phyloP scores from a whole-genome alignment of 2,888 invertebrate species.

The Dasypolia templi region DNA sequence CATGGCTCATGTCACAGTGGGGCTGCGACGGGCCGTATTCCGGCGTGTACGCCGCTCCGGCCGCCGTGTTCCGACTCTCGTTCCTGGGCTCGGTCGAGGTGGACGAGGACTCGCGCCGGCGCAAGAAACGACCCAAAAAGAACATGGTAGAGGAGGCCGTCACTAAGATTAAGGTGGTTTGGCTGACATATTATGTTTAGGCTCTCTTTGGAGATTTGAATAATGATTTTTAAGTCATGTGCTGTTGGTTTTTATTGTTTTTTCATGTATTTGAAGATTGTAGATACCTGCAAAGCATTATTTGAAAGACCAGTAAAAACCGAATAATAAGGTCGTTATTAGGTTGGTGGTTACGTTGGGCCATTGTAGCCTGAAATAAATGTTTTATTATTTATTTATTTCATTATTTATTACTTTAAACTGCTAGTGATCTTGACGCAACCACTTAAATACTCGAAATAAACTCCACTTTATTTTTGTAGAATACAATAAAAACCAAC shows the following conservation, averaged over 20 bases:
- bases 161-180: constrained; percentile 95
- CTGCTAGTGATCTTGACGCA: not conserved
- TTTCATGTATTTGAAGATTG: not conserved
- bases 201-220: constrained; percentile 31
- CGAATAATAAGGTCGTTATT: not conserved
- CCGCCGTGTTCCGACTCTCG: constrained; percentile 95
- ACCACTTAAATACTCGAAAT: no score
- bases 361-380: no score
- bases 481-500: constrained; percentile 47
- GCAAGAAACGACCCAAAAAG: constrained; percentile 95
- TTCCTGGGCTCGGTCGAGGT: constrained; percentile 96
- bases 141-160: constrained; percentile 97
- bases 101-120: constrained; percentile 94
- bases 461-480: no score
- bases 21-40: constrained; percentile 87
- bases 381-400: no score
- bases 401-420: no score
- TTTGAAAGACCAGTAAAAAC: not conserved
- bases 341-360: no score
- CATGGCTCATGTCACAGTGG: constrained; percentile 78
- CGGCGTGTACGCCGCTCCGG: constrained; percentile 91
- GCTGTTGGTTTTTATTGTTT: constrained; percentile 47
- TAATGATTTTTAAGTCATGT: not conserved
- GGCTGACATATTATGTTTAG: constrained; percentile 72
- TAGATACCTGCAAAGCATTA: not conserved